Base-by-base conservation (phyloP, 2,888 invertebrate genomes). In the Fragum whitleyi region DNA sequence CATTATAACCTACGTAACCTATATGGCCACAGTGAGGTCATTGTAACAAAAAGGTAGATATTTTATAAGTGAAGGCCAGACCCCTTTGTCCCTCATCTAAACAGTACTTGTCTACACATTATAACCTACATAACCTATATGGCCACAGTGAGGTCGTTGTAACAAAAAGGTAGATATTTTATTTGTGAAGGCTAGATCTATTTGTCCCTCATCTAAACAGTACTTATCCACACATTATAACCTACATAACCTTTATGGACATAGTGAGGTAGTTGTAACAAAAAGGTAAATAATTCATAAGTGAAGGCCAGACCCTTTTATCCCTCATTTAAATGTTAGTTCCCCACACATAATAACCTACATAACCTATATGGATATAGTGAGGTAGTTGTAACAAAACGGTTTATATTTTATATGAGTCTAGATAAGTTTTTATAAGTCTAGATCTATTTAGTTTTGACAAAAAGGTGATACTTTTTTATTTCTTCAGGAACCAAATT, bases 1-100 rank as follows among this genome's bases (percentile, higher is more conserved):
- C 93, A 93, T 77, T 93, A 93, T 81, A 90, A 93, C 75, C 81
- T 93, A 23, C 93, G 93, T 82, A 91, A 83, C 71, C 69, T 93
- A 81, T 93, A 92, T 83, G 92, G 92, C 23, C 87, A 89, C 84
- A 87, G 86, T 53, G 90, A 92, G 81, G 84, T 90, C 11, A 82
- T 83, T 16, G 88, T 83, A 11, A 86, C 92, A 62, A 79, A 74
- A 79, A 90, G 91, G 80, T 85, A 36, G n/a, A n/a, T n/a, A n/a
- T n/a, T n/a, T n/a, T n/a, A n/a, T n/a, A n/a, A n/a, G 78, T 93
- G 32, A 51, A 67, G 19, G 74, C 83, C 42, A 89, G 82, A 78
- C 91, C 92, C 5, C 73, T 93, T 11, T 93, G 93, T 86, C 89
- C 92, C 3, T 90, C 92, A 65, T 87, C 92, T 16, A 77, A 82